These are phyloP conservation scores for Psittacula cyanocephala DNA, from an alignment of 2,113 vertebrate species.

Conservation along the genomic window DNA sequence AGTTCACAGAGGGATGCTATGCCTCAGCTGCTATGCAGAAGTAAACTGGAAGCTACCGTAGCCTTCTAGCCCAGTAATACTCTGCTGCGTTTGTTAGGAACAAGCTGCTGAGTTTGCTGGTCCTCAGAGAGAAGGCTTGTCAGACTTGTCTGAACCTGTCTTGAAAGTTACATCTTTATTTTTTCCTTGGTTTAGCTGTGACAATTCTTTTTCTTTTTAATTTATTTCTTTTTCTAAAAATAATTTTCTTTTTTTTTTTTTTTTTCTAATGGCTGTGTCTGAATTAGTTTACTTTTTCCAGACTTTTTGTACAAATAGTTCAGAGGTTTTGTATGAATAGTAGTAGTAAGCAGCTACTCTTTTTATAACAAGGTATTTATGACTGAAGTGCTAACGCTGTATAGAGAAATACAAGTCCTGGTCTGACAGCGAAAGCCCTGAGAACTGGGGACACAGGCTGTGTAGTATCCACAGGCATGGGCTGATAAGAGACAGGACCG, in stretches of 20 bases:
- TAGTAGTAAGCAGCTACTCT: not conserved
- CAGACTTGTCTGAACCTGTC: not conserved
- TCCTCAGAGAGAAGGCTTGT: not conserved
- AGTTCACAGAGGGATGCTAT: not conserved
- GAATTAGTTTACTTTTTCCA: not conserved
- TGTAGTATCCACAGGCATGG: not conserved
- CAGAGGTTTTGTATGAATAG: not conserved
- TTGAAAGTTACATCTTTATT: not conserved
- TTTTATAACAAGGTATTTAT: not conserved
- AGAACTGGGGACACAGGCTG: not conserved
- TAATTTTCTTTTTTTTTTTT: not conserved
- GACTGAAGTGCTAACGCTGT: not conserved
- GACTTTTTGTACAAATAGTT: not conserved
- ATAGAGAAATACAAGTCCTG: not conserved
- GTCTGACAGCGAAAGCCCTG: rapidly evolving
- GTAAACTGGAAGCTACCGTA: not conserved
- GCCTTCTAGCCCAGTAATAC: not conserved
- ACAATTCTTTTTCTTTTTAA: not conserved
- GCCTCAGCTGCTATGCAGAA: not conserved
- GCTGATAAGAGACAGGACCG: not conserved
- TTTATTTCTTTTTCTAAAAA: not conserved
- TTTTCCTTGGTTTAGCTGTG: not conserved
- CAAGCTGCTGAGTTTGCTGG: not conserved
- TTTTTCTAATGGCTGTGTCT: not conserved
- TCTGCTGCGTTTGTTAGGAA: not conserved